These are phyloP conservation scores for Samia ricini DNA, from an alignment of 1,140 invertebrate species.

Conservation along the genomic window DNA sequence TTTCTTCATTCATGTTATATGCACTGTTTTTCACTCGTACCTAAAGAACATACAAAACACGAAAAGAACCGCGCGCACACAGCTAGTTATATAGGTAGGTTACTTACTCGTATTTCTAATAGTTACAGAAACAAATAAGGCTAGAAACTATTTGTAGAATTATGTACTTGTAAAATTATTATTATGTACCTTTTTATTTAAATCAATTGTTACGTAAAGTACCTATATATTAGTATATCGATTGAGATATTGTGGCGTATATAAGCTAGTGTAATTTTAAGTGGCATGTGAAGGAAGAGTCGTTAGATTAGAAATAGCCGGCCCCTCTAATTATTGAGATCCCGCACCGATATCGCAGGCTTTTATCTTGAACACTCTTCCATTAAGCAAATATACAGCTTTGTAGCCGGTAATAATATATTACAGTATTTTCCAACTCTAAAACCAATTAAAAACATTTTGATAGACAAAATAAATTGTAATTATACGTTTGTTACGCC, in stretches of 20 bases:
- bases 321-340: slow-evolving; percentile 69
- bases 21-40: too few relatives aligned
- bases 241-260: neutral
- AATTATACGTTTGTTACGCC: slow-evolving; percentile 44
- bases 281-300: slow-evolving; percentile 61
- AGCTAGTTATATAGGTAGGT: too few relatives aligned
- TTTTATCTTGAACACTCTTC: slow-evolving; percentile 70
- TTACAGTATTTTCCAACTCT: slow-evolving; percentile 65
- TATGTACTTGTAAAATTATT: too few relatives aligned
- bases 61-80: too few relatives aligned
- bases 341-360: slow-evolving; percentile 57
- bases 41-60: too few relatives aligned
- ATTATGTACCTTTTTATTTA: neutral
- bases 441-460: slow-evolving; percentile 75
- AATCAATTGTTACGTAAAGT: neutral
- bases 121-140: too few relatives aligned
- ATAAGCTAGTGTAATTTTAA: slow-evolving; percentile 63
- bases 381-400: slow-evolving; percentile 76
- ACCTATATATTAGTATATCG: neutral
- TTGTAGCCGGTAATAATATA: slow-evolving; percentile 64
- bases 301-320: slow-evolving; percentile 25
- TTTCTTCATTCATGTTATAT: too few relatives aligned
- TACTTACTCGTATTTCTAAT: too few relatives aligned
- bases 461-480: slow-evolving; percentile 71
- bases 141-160: neutral